phyloP scores from a whole-genome alignment of 1,140 invertebrate genomes.

The Pomacea maculata region DNA sequence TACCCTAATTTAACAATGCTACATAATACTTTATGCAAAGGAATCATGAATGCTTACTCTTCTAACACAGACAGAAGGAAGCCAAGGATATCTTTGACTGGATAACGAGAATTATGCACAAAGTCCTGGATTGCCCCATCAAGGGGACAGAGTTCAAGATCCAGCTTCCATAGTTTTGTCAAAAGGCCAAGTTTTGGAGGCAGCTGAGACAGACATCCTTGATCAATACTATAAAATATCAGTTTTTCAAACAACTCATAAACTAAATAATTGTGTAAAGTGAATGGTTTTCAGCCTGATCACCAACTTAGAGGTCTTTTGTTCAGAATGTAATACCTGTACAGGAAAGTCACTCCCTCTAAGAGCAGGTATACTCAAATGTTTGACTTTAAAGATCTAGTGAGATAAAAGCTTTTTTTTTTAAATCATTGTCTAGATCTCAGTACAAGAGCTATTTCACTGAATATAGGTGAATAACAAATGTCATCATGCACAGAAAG shows the following conservation, averaged over 20 bases:
- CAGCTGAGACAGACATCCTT: conserved; percentile 64
- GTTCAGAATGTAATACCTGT: too few relatives aligned
- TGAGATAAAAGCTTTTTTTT: too few relatives aligned
- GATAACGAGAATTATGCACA: conserved; percentile 84
- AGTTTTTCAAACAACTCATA: background rate
- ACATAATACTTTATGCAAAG: background rate
- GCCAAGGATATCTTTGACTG: conserved; percentile 95
- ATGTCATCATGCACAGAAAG: too few relatives aligned
- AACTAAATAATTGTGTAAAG: too few relatives aligned
- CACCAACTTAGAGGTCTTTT: too few relatives aligned
- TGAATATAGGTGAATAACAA: too few relatives aligned
- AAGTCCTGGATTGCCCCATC: conserved; percentile 92
- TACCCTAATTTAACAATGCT: background rate
- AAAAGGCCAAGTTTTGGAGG: conserved; percentile 95
- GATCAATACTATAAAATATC: background rate
- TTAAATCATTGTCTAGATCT: too few relatives aligned
- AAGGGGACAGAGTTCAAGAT: conserved; percentile 85
- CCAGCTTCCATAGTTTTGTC: conserved; percentile 93
- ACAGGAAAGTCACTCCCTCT: too few relatives aligned
- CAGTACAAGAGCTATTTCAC: too few relatives aligned
- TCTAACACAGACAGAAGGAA: conserved; percentile 84
- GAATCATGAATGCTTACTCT: conserved; percentile 64
- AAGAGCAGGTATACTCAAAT: too few relatives aligned
- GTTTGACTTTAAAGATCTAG: too few relatives aligned
- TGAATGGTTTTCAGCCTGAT: too few relatives aligned